Evolutionary conservation across 2,797 vertebrate genomes (phyloP), one percentile per base, ranked within the genome.

Genomic region (Semaprochilodus insignis): DNA sequence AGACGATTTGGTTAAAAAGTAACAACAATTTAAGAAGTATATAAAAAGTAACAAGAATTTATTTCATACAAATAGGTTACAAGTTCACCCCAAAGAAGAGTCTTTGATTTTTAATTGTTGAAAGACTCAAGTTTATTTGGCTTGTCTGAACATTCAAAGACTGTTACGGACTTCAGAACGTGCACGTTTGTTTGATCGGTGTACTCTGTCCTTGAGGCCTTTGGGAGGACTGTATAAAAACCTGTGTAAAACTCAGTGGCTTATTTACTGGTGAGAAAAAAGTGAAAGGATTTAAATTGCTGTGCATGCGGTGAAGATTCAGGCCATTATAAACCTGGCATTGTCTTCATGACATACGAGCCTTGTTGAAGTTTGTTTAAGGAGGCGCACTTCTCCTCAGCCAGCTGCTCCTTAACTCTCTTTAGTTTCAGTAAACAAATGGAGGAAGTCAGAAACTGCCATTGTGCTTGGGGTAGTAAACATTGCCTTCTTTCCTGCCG

Each of bases 401-500:
- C 21, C 17, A 69, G 40, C 34, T 51, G 36, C 57, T 16, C 51
- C 40, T 70, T 13, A 15, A 11, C 10, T 48, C 21, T 15, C 67
- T 6, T 48, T 31, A 69, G 34, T 14, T 44, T 44, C 67, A 69
- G 19, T 69, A 44, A 69, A 69, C 66, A 69, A 44, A 40, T 16
- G 36, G 36, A 48, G 66, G 66, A 69, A 69, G 66, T 44, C 36
- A 40, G 40, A 23, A 69, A 69, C 36, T 15, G 67, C 67, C 40
- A 11, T 70, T 48, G 40, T 23, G 27, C 16, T 65, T 4, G 3
- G 25, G 27, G 67, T 70, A 23, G 40, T n/a, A 25, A 48, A 44
- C 36, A 19, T 17, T 31, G 6, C 40, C n/a, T 48, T 44, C 11
- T 48, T 70, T 67, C 34, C 21, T 13, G 21, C 23, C 23, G 4